These are phyloP conservation scores for Nemoura dubitans DNA, from an alignment of 2,888 invertebrate genomes.

Conservation along the genomic window DNA sequence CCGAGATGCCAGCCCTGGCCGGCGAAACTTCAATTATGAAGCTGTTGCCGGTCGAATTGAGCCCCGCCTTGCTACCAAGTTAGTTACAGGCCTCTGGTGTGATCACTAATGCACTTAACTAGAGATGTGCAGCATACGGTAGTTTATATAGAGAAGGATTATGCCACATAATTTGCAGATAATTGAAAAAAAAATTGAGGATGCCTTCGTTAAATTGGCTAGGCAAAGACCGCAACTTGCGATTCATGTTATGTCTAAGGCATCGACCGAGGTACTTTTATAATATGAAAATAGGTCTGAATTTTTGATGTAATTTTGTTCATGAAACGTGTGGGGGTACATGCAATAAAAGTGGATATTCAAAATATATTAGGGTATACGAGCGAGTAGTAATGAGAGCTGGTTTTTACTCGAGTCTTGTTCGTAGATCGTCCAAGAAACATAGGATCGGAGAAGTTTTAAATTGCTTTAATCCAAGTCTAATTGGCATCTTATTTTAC, in stretches of 20 bases:
- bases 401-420: too few species aligned
- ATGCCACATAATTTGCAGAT: not conserved
- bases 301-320: not conserved
- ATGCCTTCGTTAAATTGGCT: not conserved
- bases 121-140: not conserved
- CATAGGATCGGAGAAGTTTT: not conserved
- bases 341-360: too few species aligned
- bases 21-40: not conserved
- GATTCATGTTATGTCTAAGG: not conserved
- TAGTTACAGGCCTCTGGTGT: not conserved
- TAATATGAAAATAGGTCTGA: not conserved
- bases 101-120: not conserved
- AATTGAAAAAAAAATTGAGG: not conserved
- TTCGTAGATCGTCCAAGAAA: not conserved
- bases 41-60: not conserved
- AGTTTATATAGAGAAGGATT: not conserved
- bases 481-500: conserved; percentile 7
- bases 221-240: not conserved
- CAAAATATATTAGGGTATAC: too few species aligned
- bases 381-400: too few species aligned
- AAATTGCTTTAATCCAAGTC: conserved; percentile 7
- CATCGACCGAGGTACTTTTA: not conserved
- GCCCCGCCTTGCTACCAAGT: not conserved
- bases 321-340: not conserved
- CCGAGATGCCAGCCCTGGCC: not conserved